Conservation (phyloP, 2,113 vertebrate species). For the Pyrgilauda ruficollis region DNA sequence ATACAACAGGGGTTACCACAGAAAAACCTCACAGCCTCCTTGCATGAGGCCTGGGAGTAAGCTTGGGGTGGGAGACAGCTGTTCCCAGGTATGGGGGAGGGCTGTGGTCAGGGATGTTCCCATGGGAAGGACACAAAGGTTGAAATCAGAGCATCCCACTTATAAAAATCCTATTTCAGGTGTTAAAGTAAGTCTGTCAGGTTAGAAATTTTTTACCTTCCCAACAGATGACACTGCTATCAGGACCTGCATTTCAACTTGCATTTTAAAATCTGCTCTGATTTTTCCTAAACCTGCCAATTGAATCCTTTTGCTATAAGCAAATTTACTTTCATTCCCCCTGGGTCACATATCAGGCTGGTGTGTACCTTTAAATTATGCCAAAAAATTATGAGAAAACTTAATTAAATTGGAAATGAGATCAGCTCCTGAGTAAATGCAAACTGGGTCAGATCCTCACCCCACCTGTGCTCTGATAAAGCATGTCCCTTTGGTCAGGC, state of each 20-base stretch:
- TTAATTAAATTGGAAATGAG: slow-evolving; percentile 22
- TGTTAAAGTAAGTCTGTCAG: not conserved
- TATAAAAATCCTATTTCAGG: not conserved
- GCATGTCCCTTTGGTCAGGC: not conserved
- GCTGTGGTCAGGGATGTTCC: not conserved
- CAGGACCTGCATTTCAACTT: not conserved
- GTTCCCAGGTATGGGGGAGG: not conserved
- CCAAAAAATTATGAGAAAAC: not conserved
- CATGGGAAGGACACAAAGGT: not conserved
- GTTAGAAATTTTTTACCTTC: not conserved
- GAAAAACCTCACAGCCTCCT: not conserved
- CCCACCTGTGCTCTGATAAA: not conserved
- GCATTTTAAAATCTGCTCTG: not conserved
- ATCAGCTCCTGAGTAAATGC: not conserved
- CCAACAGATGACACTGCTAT: not conserved
- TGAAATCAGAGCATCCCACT: not conserved
- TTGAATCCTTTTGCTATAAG: not conserved
- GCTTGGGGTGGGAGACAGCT: not conserved
- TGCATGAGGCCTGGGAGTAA: not conserved
- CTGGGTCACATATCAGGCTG: not conserved
- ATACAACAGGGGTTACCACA: not conserved
- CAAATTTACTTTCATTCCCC: not conserved
- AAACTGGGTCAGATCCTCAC: not conserved
- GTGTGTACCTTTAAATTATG: not conserved
- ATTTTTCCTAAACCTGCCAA: not conserved